Percentiles rank a stretch among this genome's conserved stretches.
Conservation (phyloP, 2,797 vertebrate species). For the Sphenodon punctatus region DNA sequence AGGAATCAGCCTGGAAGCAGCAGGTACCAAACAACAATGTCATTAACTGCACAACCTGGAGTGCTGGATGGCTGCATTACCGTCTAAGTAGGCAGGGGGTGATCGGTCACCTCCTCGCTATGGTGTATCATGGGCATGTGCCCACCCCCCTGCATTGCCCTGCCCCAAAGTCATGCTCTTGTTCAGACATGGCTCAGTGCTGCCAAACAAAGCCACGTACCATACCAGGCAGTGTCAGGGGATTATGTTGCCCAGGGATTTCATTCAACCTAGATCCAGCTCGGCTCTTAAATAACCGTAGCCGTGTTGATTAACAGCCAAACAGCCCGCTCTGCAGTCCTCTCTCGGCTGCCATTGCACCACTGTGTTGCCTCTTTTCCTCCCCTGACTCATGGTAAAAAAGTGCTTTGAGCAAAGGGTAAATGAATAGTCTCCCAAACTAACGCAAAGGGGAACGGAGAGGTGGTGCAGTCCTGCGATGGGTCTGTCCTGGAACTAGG, state of each 20-base stretch:
- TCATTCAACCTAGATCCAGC: neutral
- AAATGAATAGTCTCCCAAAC: neutral
- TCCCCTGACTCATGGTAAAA: neutral
- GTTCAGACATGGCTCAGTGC: rapidly evolving
- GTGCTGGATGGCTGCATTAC: neutral
- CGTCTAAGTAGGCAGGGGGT: neutral
- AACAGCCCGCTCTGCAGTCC: neutral
- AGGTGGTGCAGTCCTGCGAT: too few species aligned
- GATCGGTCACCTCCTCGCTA: too few species aligned
- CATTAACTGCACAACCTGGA: neutral
- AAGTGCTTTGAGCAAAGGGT: neutral
- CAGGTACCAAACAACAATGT: too few species aligned
- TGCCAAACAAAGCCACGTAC: neutral
- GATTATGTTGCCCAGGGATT: too few species aligned
- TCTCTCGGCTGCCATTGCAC: neutral
- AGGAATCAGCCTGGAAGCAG: neutral
- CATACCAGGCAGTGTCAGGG: neutral
- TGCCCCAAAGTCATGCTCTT: rapidly evolving
- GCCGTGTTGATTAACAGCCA: neutral
- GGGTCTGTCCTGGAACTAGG: too few species aligned
- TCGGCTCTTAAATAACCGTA: neutral
- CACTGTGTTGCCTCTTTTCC: neutral
- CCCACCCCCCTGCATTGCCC: neutral
- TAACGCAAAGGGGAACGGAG: neutral
- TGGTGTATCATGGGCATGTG: too few species aligned